Evolutionary conservation across 1,140 invertebrate species (phyloP).

Genomic region (Heliothis virescens): DNA sequence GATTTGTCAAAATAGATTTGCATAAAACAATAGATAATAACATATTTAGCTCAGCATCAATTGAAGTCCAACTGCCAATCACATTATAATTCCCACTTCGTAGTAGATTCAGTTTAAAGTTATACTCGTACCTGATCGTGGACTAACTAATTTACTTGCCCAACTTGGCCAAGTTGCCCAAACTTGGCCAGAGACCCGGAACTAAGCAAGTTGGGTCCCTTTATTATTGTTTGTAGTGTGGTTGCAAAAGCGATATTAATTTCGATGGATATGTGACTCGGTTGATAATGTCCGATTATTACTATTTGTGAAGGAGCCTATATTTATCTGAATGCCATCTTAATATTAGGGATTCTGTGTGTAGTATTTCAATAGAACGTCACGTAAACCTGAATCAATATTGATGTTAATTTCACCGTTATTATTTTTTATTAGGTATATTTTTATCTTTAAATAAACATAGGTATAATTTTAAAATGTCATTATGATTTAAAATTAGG

Average conservation of each 20-base stretch:
- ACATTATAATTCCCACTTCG: slow-evolving; percentile 16
- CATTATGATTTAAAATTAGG: too few relatives aligned
- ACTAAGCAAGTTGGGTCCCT: background rate
- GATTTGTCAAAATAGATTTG: too few relatives aligned
- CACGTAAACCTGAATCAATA: too few relatives aligned
- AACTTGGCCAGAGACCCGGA: background rate
- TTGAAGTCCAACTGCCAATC: slow-evolving; percentile 1
- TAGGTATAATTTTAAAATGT: too few relatives aligned
- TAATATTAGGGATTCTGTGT: too few relatives aligned
- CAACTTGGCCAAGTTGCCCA: background rate
- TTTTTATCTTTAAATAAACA: too few relatives aligned
- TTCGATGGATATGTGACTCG: slow-evolving; percentile 7
- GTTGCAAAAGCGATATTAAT: background rate
- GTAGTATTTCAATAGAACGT: too few relatives aligned
- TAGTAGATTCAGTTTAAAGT: slow-evolving; percentile 4
- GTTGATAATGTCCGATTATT: background rate
- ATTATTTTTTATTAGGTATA: too few relatives aligned
- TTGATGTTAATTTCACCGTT: too few relatives aligned
- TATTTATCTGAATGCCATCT: too few relatives aligned
- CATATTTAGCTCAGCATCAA: background rate
- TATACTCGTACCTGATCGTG: slow-evolving; percentile 1
- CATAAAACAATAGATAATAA: too few relatives aligned
- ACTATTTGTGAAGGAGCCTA: background rate
- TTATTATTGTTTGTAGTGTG: slow-evolving; percentile 2
- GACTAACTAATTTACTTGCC: slow-evolving; percentile 11